Conservation (phyloP, 2,888 invertebrate genomes). For the Glyphotaelius pellucidus region DNA sequence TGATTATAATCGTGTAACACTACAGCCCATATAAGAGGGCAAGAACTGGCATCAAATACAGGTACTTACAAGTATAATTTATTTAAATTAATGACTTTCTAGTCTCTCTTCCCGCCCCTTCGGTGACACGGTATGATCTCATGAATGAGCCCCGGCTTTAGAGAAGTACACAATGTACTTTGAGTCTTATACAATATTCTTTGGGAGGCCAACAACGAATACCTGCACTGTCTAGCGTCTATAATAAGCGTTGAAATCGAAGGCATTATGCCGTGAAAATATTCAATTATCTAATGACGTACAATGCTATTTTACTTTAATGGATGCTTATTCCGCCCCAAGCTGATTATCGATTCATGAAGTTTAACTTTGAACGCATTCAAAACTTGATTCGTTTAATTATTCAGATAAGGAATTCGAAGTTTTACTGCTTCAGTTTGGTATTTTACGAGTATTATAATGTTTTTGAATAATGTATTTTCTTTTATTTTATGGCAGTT, state of each 20-base stretch:
- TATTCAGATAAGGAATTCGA: slow-evolving; percentile 21
- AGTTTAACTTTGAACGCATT: background rate
- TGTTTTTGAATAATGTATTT: background rate
- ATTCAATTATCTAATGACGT: slow-evolving; percentile 33
- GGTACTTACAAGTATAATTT: background rate
- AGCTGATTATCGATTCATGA: slow-evolving; percentile 29
- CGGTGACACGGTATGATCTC: background rate
- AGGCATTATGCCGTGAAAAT: slow-evolving; percentile 42
- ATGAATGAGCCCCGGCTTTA: background rate
- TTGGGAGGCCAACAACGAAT: background rate
- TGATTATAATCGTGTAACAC: background rate
- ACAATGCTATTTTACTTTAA: slow-evolving; percentile 28
- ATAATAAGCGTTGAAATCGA: slow-evolving; percentile 37
- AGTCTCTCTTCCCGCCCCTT: background rate
- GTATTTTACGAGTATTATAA: background rate
- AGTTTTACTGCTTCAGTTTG: background rate
- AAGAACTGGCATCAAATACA: background rate
- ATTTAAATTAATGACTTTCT: background rate
- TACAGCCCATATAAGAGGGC: background rate
- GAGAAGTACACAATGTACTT: no score
- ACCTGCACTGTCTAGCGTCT: background rate
- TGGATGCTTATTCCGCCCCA: slow-evolving; percentile 8
- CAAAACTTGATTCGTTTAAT: slow-evolving; percentile 42
- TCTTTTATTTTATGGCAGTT: background rate
- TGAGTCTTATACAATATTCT: background rate